Base-by-base conservation (phyloP, 2,888 invertebrate genomes). In the Habroteleia sp. region DNA sequence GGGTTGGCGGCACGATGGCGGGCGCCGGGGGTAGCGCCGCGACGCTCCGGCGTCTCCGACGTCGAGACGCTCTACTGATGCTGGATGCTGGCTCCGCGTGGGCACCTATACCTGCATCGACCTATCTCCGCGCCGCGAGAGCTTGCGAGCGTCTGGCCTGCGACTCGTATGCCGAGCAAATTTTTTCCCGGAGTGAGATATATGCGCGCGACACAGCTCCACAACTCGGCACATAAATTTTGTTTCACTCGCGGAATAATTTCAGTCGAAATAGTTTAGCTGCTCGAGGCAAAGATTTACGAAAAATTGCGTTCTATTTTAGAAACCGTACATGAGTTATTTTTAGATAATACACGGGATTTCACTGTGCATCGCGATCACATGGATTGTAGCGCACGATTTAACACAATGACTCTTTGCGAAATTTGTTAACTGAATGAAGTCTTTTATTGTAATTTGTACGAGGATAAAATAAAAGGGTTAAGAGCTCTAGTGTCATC, bases 11-110 rank as follows among this genome's bases (percentile, higher is more conserved):
- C 86, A 80, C 82, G 81, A 83, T 84, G 87, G 78, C 87, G 86
- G 87, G 85, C 87, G 87, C 86, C 87, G 82, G 81, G 86, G 84
- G 83, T 85, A 85, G 86, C 86, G 87, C 85, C 87, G 86, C 87
- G 87, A 87, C 87, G 85, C 86, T 87, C 83, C 84, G 87, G 87
- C 86, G 87, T 85, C 87, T 84, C 79, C 80, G 76, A 82, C 81
- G 82, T 82, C 83, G 84, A 84, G 85, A 84, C 83, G 81, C 80
- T 81, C 73, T 78, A 79, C 79, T 82, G 83, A 85, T 82, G 83
- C 79, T 84, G 83, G 82, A 31, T 42, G 42, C 42, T 63, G 63
- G 54, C 81, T 82, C 82, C 83, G 82, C 82, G 77, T 77, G 73
- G 77, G 74, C 62, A 77, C 56, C 62, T 72, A 74, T 71, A 74